A percentile compares a stretch with the other conserved stretches of the same genome.
Evolutionary conservation across 2,113 vertebrate genomes (phyloP).

Genomic region (Sinocyclocheilus rhinocerous): DNA sequence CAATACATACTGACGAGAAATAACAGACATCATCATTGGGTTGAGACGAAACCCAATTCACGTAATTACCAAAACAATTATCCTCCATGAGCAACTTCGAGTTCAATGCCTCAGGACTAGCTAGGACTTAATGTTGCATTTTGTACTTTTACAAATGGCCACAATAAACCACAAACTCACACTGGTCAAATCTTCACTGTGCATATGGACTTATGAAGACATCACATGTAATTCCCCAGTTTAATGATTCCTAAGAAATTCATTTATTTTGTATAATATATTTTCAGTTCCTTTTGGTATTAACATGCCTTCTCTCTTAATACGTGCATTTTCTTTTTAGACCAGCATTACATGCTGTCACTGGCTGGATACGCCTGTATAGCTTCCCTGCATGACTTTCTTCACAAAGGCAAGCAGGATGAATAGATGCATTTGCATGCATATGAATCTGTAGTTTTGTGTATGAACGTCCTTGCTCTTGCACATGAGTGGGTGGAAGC

Average conservation of each 20-base stretch:
- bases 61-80: too few relatives aligned
- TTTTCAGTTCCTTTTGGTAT: background rate
- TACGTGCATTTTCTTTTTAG: background rate
- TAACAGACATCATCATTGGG: background rate
- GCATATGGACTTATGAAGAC: background rate
- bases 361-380: background rate
- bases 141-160: too few relatives aligned
- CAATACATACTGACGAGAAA: background rate
- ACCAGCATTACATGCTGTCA: background rate
- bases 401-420: constrained; percentile 3
- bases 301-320: background rate
- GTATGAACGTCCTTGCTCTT: constrained; percentile 18
- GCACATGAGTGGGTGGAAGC: constrained; percentile 56
- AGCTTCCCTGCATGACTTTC: background rate
- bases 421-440: constrained; percentile 9
- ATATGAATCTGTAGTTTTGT: background rate
- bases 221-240: background rate
- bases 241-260: background rate
- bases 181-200: background rate
- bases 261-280: background rate
- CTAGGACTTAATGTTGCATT: too few relatives aligned
- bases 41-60: too few relatives aligned
- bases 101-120: too few relatives aligned
- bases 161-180: background rate
- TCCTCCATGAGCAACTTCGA: too few relatives aligned